Conservation (phyloP, 2,797 vertebrate genomes). For the Nasua narica region DNA sequence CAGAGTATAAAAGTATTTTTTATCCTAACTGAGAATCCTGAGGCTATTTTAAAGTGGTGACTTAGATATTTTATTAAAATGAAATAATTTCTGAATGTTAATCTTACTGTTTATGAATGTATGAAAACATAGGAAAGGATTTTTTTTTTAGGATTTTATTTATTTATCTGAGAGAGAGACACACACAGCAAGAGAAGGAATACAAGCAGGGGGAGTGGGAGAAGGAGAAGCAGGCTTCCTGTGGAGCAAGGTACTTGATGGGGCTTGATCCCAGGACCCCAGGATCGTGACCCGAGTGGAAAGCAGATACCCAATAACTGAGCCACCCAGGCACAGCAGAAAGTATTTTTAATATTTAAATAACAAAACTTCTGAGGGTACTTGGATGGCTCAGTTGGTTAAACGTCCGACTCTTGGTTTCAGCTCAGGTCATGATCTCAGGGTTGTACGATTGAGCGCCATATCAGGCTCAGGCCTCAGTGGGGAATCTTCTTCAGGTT, state of each 20-base stretch:
- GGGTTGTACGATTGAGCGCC: background rate
- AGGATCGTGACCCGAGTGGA: too few species aligned
- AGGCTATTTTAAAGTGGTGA: constrained; percentile 26
- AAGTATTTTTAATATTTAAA: constrained; percentile 18
- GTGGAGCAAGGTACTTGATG: too few species aligned
- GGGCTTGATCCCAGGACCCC: too few species aligned
- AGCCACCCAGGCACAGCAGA: background rate
- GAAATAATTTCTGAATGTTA: constrained; percentile 44
- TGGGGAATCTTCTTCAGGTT: background rate
- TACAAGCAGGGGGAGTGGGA: too few species aligned
- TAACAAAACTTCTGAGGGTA: background rate
- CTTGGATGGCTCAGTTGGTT: background rate
- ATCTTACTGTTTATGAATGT: constrained; percentile 22
- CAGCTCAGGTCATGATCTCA: background rate
- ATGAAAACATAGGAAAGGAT: background rate
- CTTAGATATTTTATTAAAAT: constrained; percentile 42
- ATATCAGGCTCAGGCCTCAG: background rate
- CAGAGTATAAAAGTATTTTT: constrained; percentile 33
- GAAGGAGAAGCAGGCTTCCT: too few species aligned
- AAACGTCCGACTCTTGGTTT: background rate
- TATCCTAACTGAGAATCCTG: background rate
- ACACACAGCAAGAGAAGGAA: too few species aligned
- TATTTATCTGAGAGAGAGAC: too few species aligned
- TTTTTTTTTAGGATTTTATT: too few species aligned
- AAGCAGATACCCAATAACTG: too few species aligned